Conservation (phyloP, 2,113 vertebrate species). For the Sciurus niger region DNA sequence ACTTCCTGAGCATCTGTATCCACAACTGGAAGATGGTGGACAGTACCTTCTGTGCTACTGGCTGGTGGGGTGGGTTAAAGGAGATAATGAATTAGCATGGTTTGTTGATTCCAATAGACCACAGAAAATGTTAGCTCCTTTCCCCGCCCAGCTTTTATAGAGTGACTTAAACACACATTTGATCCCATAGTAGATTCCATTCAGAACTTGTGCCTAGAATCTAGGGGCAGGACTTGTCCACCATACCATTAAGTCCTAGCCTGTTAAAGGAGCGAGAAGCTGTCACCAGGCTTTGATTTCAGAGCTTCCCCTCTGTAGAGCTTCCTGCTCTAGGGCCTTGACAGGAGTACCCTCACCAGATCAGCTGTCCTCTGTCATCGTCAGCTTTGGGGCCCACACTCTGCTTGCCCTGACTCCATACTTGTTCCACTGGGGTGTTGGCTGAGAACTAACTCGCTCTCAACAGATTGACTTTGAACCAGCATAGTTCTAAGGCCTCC, state of each 20-base stretch:
- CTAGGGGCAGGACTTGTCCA: not conserved
- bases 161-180: not conserved
- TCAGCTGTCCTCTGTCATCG: not conserved
- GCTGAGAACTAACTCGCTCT: not conserved
- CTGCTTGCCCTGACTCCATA: not conserved
- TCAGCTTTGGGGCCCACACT: not conserved
- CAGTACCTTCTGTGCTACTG: too few relatives aligned
- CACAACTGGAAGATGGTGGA: not conserved
- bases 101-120: not conserved
- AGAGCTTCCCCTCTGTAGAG: not conserved
- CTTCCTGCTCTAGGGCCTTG: not conserved
- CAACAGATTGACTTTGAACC: not conserved
- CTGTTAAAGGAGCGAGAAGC: not conserved
- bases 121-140: not conserved
- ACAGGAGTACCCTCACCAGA: rapidly evolving
- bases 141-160: not conserved
- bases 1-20: not conserved
- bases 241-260: not conserved
- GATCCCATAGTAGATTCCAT: not conserved
- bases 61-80: not conserved
- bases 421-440: not conserved
- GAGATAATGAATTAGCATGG: not conserved
- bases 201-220: not conserved
- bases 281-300: not conserved
- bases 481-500: not conserved